Evolutionary conservation across 2,888 invertebrate species (phyloP).

Genomic region (Agrotis exclamationis): DNA sequence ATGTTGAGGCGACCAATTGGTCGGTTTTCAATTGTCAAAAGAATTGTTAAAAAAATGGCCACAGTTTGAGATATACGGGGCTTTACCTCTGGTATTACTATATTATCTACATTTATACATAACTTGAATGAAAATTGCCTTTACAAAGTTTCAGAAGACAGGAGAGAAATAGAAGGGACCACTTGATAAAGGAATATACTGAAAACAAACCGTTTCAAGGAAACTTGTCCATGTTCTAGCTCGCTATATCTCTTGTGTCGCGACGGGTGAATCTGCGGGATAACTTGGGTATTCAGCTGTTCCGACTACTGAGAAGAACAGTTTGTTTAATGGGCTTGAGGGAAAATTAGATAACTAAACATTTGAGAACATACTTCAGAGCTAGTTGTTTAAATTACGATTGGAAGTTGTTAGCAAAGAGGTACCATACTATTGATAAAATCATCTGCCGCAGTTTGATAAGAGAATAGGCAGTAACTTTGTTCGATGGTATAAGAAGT

Average conservation of each 20-base stretch:
- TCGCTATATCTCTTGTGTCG: slow-evolving; percentile 28
- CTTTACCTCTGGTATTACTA: no score
- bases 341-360: slow-evolving; percentile 12
- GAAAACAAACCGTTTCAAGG: not conserved
- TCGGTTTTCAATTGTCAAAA: no score
- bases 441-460: no score
- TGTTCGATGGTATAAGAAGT: not conserved
- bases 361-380: not conserved
- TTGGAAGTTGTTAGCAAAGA: not conserved
- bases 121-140: not conserved
- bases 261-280: slow-evolving; percentile 13
- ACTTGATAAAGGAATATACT: not conserved
- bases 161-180: not conserved
- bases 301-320: not conserved
- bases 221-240: slow-evolving; percentile 29
- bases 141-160: not conserved
- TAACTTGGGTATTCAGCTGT: slow-evolving; percentile 22
- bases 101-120: no score
- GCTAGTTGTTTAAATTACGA: not conserved
- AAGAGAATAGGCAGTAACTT: not conserved
- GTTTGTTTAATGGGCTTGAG: slow-evolving; percentile 3
- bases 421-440: no score
- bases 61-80: no score
- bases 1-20: no score
- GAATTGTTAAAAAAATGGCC: no score